A percentile compares a stretch with the other conserved stretches of the same genome.
These are phyloP conservation scores for Charina bottae DNA, from an alignment of 2,113 vertebrate genomes.

Conservation along the genomic window DNA sequence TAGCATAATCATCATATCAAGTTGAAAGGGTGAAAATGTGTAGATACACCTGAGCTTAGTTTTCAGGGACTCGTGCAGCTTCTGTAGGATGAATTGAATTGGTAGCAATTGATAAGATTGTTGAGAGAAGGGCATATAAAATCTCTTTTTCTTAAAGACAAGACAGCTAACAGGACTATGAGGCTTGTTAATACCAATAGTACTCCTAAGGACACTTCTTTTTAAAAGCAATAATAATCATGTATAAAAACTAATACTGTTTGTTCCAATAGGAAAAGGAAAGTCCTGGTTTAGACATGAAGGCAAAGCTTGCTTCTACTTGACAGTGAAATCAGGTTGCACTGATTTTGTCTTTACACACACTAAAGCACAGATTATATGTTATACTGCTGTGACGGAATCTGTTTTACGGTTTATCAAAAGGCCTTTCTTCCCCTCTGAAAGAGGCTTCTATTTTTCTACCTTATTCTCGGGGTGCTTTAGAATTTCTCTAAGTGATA, in stretches of 20 bases:
- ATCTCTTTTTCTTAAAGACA: not conserved
- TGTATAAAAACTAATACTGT: not conserved
- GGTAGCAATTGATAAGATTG: not conserved
- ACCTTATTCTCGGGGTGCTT: too few species aligned
- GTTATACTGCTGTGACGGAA: too few species aligned
- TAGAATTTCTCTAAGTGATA: too few species aligned
- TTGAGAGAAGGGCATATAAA: not conserved
- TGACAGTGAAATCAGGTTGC: too few species aligned
- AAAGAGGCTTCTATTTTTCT: too few species aligned
- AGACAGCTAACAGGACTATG: not conserved
- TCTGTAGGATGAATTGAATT: not conserved
- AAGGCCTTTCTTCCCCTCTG: too few species aligned
- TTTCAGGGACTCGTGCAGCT: not conserved
- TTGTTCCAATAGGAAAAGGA: not conserved
- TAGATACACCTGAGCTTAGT: not conserved
- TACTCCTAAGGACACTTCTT: not conserved
- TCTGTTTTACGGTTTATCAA: too few species aligned
- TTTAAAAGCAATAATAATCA: not conserved
- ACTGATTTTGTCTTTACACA: too few species aligned
- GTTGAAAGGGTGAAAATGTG: not conserved
- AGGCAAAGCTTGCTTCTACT: not conserved
- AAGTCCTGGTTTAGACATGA: not conserved
- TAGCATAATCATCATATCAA: not conserved
- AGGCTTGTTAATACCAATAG: not conserved
- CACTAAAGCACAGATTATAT: too few species aligned